Base-by-base conservation (phyloP, 2,888 invertebrate species). In the Xestoiulus laeticollis region DNA sequence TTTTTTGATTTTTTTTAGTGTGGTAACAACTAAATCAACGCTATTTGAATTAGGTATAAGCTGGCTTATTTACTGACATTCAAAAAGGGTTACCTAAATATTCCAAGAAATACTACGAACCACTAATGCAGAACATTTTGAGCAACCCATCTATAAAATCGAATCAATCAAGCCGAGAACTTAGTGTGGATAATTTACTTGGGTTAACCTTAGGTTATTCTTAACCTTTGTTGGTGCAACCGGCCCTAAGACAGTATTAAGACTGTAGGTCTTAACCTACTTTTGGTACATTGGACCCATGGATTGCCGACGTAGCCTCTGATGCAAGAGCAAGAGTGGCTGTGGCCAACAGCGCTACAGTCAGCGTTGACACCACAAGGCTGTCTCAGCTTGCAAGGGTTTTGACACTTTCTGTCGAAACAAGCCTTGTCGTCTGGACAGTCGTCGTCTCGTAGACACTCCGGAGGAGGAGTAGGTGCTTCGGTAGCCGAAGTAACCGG, bases 311-410 rank as follows among this genome's bases (percentile, higher is more conserved):
- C 88, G 68, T 87, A 89, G 30, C 89, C 95, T 4, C 94, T 94
- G 0, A 95, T 94, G 91, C 97, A 97, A 91, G 95, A 94, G 90
- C 97, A 97, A 14, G 95, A 94, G 0, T 96, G 95, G 89, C 94
- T 94, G 91, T 97, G 97, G 89, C 95, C 48, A 44, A 84, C 84
- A 89, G 90, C 84, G 53, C 90, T 96, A 90, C 97, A 97, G 48
- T 94, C 92, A 19, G 89, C 87, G 85, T 89, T 89, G 33, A 86
- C 85, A n/a, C 89, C 89, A 22, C 89, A 89, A 5, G 89, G 89
- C 33, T 85, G 87, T 16, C 86, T 43, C 68, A 88, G 78, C 32
- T 88, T 44, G 30, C 89, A 89, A 8, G 87, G 87, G 82, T 89
- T 88, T 32, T 86, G 68, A 26, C 89, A 89, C 26, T 88, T 88